A percentile compares a stretch with the other conserved stretches of the same genome.
Conservation (phyloP, 92 coral and sea anemone species). For the Palythoa grandis region DNA sequence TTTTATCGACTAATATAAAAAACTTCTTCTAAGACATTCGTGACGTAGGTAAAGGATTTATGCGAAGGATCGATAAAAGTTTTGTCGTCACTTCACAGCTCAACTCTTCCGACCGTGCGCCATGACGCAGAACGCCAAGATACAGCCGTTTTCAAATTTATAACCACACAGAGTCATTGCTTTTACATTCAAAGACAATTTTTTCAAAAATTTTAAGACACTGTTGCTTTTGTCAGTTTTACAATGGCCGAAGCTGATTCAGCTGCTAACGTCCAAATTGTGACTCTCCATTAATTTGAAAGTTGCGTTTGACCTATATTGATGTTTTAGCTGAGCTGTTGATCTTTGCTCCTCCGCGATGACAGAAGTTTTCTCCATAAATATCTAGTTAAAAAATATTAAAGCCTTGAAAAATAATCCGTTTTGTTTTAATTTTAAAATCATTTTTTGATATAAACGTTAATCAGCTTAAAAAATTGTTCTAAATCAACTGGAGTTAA, state of each 20-base stretch:
- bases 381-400: background rate
- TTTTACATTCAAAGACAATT: background rate
- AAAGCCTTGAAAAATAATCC: background rate
- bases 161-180: too few relatives aligned
- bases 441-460: background rate
- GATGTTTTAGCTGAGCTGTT: background rate
- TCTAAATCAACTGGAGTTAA: slow-evolving; percentile 8
- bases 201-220: background rate
- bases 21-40: too few relatives aligned
- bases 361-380: background rate
- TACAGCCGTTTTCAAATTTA: too few relatives aligned
- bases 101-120: too few relatives aligned
- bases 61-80: too few relatives aligned
- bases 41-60: too few relatives aligned
- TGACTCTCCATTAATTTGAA: background rate
- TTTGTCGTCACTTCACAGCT: too few relatives aligned
- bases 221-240: background rate
- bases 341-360: background rate
- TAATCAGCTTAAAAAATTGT: background rate
- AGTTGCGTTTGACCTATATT: background rate
- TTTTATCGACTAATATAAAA: too few relatives aligned
- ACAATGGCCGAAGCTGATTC: too few relatives aligned
- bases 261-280: background rate
- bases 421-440: background rate
- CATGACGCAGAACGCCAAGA: too few relatives aligned